phyloP scores from a whole-genome alignment of 2,113 vertebrate genomes.

The Callithrix jacchus region DNA sequence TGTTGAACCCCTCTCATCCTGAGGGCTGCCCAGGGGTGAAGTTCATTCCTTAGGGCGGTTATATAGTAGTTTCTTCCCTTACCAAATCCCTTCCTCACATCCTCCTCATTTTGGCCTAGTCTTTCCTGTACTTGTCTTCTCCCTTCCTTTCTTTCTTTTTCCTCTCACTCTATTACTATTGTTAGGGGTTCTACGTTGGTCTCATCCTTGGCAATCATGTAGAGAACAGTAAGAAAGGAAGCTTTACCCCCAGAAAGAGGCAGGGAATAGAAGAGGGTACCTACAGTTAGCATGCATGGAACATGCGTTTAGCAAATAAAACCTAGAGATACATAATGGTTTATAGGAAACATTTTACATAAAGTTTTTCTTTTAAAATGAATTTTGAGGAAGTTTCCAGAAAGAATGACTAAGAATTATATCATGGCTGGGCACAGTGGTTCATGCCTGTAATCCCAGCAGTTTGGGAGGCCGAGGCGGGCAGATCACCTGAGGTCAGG shows the following conservation, averaged over 20 bases:
- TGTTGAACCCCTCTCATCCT: background rate
- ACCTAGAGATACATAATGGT: background rate
- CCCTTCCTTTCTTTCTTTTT: background rate
- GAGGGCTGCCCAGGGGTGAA: background rate
- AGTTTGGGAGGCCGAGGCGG: too few species aligned
- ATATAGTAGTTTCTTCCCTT: background rate
- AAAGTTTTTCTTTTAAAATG: background rate
- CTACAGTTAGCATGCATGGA: too few species aligned
- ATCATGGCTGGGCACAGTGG: too few species aligned
- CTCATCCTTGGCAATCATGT: background rate
- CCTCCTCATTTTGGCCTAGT: background rate
- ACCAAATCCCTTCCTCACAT: background rate
- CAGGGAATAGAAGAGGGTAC: background rate
- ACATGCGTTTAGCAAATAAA: background rate
- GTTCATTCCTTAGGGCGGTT: background rate
- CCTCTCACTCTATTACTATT: background rate
- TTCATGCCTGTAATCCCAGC: too few species aligned
- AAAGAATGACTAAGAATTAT: background rate
- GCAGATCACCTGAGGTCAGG: too few species aligned
- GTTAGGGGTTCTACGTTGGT: background rate
- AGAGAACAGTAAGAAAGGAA: constrained; percentile 3
- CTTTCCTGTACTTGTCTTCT: background rate
- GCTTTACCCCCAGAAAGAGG: background rate
- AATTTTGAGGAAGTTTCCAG: background rate
- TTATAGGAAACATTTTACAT: background rate